Base-by-base conservation (phyloP, 30 jellyfish, hydroid and myxozoan species). In the Aurelia aurita complex sp. Pacific region DNA sequence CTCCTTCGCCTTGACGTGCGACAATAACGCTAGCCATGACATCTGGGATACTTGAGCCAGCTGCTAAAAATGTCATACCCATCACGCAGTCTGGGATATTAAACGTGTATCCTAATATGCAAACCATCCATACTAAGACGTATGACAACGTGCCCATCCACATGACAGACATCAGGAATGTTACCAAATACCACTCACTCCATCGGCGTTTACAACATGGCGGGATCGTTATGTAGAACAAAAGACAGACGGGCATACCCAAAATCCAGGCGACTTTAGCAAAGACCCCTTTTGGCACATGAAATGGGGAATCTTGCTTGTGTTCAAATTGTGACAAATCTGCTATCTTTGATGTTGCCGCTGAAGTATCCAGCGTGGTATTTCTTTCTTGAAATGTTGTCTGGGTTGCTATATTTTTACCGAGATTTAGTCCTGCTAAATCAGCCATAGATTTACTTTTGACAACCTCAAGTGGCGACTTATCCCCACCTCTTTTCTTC, bases 1-100 rank as follows among this genome's bases (percentile, higher is more conserved):
- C 98, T 4, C 97, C 99, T 70, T 88, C 83, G 70, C 98, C 99
- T 82, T 96, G 98, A 63, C 99, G 85, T 2, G 97, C 98, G 0
- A 96, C 99, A 67, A 96, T 86, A 0, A 96, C 99, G 34, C 98
- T 87, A 5, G 99, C 97, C 98, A 96, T 96, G 61, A 96, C 98
- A 62, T 96, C 99, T 4, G 99, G 99, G 40, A 96, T 89, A 69
- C 99, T 96, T 19, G 98, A 87, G 29, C 99, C 99, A 17, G 99
- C 99, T 23, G 99, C 99, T 19, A 96, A 68, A 73, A 96, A 92
- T 46, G 99, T 96, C 99, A 96, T 91, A 15, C 99, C 99, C 99
- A 96, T 96, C 50, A 96, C 97, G 81, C 99, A 96, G 79, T 96
- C 99, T 2, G 99, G 99, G 12, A 96, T 96, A 60, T 79, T 90